Evolutionary conservation across 2,113 vertebrate genomes (phyloP).

Genomic region (Cairina moschata): DNA sequence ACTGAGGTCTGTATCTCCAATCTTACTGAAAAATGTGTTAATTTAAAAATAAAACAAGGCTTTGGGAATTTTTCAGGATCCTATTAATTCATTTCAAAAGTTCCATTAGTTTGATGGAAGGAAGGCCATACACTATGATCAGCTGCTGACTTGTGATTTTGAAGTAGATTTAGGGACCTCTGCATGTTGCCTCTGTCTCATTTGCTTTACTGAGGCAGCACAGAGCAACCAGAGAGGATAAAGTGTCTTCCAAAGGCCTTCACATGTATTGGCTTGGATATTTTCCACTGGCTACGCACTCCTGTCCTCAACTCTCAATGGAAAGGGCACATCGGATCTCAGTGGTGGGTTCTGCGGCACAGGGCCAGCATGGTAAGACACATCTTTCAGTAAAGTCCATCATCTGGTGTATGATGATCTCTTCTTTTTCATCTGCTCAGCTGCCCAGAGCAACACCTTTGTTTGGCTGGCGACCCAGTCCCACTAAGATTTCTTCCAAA

Average conservation of each 20-base stretch:
- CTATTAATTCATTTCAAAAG: not conserved
- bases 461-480: not conserved
- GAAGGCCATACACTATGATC: not conserved
- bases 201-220: not conserved
- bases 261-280: not conserved
- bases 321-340: not conserved
- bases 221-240: not conserved
- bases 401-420: not conserved
- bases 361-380: not conserved
- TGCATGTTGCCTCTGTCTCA: not conserved
- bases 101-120: not conserved
- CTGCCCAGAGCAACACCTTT: not conserved
- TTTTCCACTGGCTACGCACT: not conserved
- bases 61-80: not conserved
- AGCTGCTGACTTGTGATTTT: not conserved
- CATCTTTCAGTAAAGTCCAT: not conserved
- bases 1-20: not conserved
- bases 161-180: not conserved
- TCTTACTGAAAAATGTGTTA: not conserved
- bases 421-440: not conserved
- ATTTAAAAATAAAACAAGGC: conserved; percentile 2
- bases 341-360: not conserved
- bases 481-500: not conserved
- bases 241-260: not conserved
- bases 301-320: not conserved